These are phyloP conservation scores for Coendou prehensilis DNA, from an alignment of 2,797 vertebrate species.

Conservation along the genomic window DNA sequence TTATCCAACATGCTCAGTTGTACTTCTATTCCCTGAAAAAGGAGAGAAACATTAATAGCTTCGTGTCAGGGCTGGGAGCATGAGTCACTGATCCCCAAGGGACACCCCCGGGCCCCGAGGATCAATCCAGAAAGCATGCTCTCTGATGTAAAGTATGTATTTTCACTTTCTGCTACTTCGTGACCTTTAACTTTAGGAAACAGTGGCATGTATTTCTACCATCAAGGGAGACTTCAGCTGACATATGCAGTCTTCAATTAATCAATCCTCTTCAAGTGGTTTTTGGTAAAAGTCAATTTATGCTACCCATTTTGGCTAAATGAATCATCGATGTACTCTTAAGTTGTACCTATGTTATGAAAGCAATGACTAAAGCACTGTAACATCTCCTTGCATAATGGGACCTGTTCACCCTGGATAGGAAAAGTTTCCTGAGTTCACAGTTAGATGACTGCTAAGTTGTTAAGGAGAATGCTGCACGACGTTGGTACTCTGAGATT, in stretches of 20 bases:
- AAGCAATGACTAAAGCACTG: constrained; percentile 55
- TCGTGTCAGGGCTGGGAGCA: neutral
- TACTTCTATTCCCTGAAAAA: constrained; percentile 42
- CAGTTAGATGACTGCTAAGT: neutral
- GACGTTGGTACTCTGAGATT: neutral
- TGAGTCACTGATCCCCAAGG: constrained; percentile 38
- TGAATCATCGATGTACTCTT: constrained; percentile 48
- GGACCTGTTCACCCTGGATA: neutral
- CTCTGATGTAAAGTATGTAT: neutral
- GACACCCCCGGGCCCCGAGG: neutral
- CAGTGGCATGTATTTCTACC: neutral
- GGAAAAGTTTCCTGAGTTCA: constrained; percentile 39
- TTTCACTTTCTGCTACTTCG: constrained; percentile 44
- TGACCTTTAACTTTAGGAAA: neutral
- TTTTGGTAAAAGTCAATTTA: constrained; percentile 64
- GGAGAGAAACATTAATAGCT: constrained; percentile 59
- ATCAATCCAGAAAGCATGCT: neutral
- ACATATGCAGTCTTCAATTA: constrained; percentile 26
- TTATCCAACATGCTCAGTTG: neutral
- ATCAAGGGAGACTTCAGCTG: constrained; percentile 46
- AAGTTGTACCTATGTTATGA: constrained; percentile 37
- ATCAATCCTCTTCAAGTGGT: neutral
- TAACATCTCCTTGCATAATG: constrained; percentile 57
- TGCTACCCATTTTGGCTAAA: constrained; percentile 51
- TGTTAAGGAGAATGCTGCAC: neutral